A percentile compares a stretch with the other conserved stretches of the same genome.
These are phyloP conservation scores for Eupithecia abbreviata DNA, from an alignment of 2,888 invertebrate genomes.

Conservation along the genomic window DNA sequence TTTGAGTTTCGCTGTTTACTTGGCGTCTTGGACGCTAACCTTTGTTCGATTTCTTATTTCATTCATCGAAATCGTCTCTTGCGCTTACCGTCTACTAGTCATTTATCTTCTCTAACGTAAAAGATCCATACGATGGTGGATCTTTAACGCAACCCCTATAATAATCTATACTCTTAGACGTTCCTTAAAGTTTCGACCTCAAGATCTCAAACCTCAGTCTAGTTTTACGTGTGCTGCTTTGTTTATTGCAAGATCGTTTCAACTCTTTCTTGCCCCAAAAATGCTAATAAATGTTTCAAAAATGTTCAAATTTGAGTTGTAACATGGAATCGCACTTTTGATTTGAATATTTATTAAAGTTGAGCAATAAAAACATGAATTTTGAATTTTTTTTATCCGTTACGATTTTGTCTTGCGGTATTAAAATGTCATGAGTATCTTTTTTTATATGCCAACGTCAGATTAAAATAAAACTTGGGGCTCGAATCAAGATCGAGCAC, in stretches of 20 bases:
- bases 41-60: constrained; percentile 16
- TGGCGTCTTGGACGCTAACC: constrained; percentile 3
- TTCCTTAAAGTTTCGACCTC: not conserved
- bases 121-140: not conserved
- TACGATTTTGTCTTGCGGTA: not conserved
- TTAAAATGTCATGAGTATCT: not conserved
- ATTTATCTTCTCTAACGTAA: not conserved
- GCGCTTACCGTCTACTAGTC: constrained; percentile 2
- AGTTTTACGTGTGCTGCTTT: not conserved
- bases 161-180: not conserved
- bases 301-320: not conserved
- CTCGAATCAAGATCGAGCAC: not conserved
- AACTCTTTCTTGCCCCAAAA: constrained; percentile 1
- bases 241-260: too few species aligned
- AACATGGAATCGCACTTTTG: not conserved
- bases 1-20: constrained; percentile 19
- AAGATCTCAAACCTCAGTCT: not conserved
- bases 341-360: not conserved
- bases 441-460: not conserved
- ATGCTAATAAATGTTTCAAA: not conserved
- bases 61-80: constrained; percentile 6
- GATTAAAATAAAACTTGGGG: not conserved
- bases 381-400: not conserved
- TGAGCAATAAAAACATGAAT: not conserved
- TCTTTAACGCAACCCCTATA: not conserved